Base-by-base conservation (phyloP, 2,797 vertebrate genomes). In the Chrysocyon brachyurus region DNA sequence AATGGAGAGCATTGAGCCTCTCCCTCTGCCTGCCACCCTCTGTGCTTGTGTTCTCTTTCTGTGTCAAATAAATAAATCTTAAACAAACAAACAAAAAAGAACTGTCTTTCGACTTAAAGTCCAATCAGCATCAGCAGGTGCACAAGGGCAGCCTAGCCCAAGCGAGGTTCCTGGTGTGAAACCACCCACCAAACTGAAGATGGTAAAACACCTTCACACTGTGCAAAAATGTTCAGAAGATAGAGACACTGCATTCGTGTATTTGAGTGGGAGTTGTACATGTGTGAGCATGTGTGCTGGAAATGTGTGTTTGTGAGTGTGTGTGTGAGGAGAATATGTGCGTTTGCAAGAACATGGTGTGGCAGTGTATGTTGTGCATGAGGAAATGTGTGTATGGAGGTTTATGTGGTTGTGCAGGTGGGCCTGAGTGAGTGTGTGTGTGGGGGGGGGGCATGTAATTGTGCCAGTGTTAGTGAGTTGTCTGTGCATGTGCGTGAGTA, bases 71-170 rank as follows among this genome's bases (percentile, higher is more conserved):
- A 68, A 19, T 68, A 19, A 33, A 68, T 3, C 4, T 28, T 10
- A 19, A 4, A 10, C 7, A 33, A 64, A 64, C 12, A n/a, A n/a
- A 64, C 54, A 54, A 54, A 54, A 54, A 54, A 26, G 22, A 73
- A 72, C 66, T 2, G 15, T 9, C 22, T 90, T 56, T 61, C 3
- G 0, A 75, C 17, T 33, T 49, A 72, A 21, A 85, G 12, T 70
- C 33, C 46, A 46, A 1, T 3, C 3, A 0, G 17, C 0, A 0
- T 61, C 61, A 72, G 40, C 1, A 3, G 66, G 6, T 15, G 26
- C 31, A 1, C 0, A 1, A 28, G 40, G 11, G 12, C 52, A 63
- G 14, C 68, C 2, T 3, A 17, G 15, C 11, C 54, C 26, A 21
- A 14, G 2, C 11, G 14, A 31, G 5, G n/a, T 2, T 11, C 49